Evolutionary conservation across 2,888 invertebrate species (phyloP), one percentile per base, ranked within the genome.

Genomic region (Drosophila melanosoma): DNA sequence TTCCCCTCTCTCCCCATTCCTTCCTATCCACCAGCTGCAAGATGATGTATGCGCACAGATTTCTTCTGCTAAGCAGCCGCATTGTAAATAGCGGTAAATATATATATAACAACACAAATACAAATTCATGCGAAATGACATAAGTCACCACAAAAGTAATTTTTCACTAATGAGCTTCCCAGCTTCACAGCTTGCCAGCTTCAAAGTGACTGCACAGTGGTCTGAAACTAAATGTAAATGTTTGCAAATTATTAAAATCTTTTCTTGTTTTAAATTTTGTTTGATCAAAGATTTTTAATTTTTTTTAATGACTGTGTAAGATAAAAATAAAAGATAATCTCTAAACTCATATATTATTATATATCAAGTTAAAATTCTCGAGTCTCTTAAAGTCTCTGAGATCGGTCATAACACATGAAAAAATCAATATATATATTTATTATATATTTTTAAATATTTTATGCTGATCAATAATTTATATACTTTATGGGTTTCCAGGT

Each of bases 141-240:
- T 87, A 87, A 87, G 90, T 87, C 90, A 90, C 87, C 88, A 78
- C 90, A 82, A 79, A 79, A 87, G 87, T 86, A 87, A 87, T 87
- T 87, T 87, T 87, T 87, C 87, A 87, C 90, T 87, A 87, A 87
- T 90, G 90, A 87, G 87, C 89, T 83, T 75, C 73, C 72, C 63
- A 74, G 70, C 89, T 83, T 75, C 73, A 70, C 63, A 74, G 70
- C 52, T 52, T 64, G 54, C 60, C 20, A 45, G 45, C 23, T 45
- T 45, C 45, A 23, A 45, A 65, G 54, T 65, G 56, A 58, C 20
- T 23, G 74, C 64, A 79, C 80, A 76, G 68, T 79, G 79, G 68
- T 1, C 23, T 0, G 6, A 53, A 32, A 11, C 23, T n/a, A 20
- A 17, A 4, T 5, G 8, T 40, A n/a, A 40, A n/a, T 40, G 4